Percentiles rank a stretch among this genome's conserved stretches.
Evolutionary conservation across 1,140 invertebrate genomes (phyloP).

Genomic region (Phymastichus coffea): DNA sequence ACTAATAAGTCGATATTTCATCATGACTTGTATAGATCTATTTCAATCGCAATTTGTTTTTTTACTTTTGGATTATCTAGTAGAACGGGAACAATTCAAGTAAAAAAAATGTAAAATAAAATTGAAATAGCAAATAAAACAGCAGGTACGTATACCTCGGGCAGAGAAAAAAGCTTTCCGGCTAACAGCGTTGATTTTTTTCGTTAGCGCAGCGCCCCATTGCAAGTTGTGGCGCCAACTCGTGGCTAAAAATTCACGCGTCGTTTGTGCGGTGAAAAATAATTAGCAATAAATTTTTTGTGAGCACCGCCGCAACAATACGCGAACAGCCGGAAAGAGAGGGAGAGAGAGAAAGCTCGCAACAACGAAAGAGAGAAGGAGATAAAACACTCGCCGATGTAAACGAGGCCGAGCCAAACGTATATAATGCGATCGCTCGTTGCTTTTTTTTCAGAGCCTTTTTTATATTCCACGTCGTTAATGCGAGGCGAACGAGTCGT

Average conservation of each 20-base stretch:
- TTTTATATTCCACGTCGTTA: not conserved
- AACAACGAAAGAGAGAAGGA: slow-evolving; percentile 23
- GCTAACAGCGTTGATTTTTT: slow-evolving; percentile 26
- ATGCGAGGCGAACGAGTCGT: not conserved
- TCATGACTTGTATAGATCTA: too few relatives aligned
- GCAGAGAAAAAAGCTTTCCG: not conserved
- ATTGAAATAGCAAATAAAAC: too few relatives aligned
- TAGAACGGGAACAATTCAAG: too few relatives aligned
- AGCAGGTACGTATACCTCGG: too few relatives aligned
- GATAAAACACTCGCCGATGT: slow-evolving; percentile 25
- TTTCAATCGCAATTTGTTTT: too few relatives aligned
- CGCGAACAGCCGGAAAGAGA: too few relatives aligned
- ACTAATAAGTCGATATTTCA: too few relatives aligned
- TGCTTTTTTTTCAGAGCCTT: not conserved
- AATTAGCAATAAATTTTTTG: slow-evolving; percentile 54
- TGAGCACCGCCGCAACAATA: slow-evolving; percentile 25
- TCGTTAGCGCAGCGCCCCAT: too few relatives aligned
- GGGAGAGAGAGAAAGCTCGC: slow-evolving; percentile 9
- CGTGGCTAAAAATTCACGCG: slow-evolving; percentile 2
- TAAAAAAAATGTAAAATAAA: too few relatives aligned
- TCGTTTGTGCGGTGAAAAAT: slow-evolving; percentile 41
- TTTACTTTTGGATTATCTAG: too few relatives aligned
- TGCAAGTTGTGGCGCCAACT: too few relatives aligned
- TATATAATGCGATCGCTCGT: not conserved
- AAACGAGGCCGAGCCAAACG: not conserved